Evolutionary conservation across 2,888 invertebrate genomes (phyloP), one percentile per base, ranked within the genome.

Genomic region (Neoitamus cyanurus): DNA sequence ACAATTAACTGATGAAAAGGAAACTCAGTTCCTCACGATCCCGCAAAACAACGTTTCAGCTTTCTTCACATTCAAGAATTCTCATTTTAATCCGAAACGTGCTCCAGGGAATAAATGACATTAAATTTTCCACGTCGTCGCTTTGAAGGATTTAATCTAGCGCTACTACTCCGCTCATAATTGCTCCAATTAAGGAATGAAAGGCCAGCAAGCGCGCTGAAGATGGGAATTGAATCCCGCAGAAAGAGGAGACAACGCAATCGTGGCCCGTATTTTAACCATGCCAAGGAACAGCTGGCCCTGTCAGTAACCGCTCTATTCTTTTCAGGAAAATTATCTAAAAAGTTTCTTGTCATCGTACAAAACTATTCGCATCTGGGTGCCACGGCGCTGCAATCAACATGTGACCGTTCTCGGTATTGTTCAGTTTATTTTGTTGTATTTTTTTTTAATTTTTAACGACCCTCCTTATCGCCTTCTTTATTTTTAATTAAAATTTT

Each of bases 131-230:
- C 20, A 75, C 42, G 25, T 75, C 42, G 25, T 75, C 13, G 75
- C 75, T 42, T 75, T 75, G 42, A 46, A 75, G 46, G 42, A 75
- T 42, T 75, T 75, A 75, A 75, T 75, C 75, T 37, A 25, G 46
- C 25, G 28, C 9, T 75, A 6, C 42, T 42, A 46, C 28, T 75
- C 75, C 13, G 25, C 9, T 75, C 42, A 42, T 75, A 75, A 75
- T 75, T 75, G 42, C 37, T 75, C 75, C 75, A 75, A 75, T 75
- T 75, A 75, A 37, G 75, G 25, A 75, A 46, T 42, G 42, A 75
- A 42, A 42, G 75, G 42, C 11, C 37, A 42, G 28, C 25, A 2
- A 75, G 20, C 25, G 42, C 25, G n/a, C 28, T 73, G 20, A 34
- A 42, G 75, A 37, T 11, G 31, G 28, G 28, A 75, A 75, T 42